Percentiles rank a stretch among this genome's conserved stretches.
These are phyloP conservation scores for Plumapathes pennacea DNA, from an alignment of 92 coral and sea anemone species.

Conservation along the genomic window DNA sequence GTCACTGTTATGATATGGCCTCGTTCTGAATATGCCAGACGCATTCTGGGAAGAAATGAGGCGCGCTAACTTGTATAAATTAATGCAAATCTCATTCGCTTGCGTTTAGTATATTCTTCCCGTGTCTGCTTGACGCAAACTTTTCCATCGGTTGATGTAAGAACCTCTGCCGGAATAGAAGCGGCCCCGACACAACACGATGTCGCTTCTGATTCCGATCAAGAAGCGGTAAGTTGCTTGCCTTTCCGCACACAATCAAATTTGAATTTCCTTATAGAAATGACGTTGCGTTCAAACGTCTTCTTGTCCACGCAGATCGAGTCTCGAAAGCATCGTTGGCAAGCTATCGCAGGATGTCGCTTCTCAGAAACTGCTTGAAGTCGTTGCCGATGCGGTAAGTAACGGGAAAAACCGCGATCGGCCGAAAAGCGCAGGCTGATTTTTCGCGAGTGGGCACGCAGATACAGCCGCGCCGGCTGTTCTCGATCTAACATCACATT, in stretches of 20 bases:
- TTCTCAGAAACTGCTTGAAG: slow-evolving; percentile 13
- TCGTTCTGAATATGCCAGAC: slow-evolving; percentile 29
- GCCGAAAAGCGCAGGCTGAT: slow-evolving; percentile 8
- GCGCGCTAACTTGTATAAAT: slow-evolving; percentile 84
- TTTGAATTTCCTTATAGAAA: slow-evolving; percentile 73
- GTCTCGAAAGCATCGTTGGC: slow-evolving; percentile 64
- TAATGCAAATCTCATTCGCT: slow-evolving; percentile 83
- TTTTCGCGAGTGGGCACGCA: too few species aligned
- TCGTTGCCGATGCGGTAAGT: slow-evolving; percentile 54
- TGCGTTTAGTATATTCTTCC: slow-evolving; percentile 58
- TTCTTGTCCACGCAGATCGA: slow-evolving; percentile 44
- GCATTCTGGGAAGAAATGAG: slow-evolving; percentile 71
- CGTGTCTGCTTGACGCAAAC: slow-evolving; percentile 29
- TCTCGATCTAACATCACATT: not conserved
- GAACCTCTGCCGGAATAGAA: not conserved
- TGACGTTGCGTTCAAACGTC: slow-evolving; percentile 77
- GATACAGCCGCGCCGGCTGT: too few species aligned
- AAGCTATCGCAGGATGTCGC: slow-evolving; percentile 56
- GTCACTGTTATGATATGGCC: too few species aligned
- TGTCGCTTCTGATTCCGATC: slow-evolving; percentile 43
- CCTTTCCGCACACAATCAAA: slow-evolving; percentile 63
- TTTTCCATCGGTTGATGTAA: slow-evolving; percentile 24
- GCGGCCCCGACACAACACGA: not conserved
- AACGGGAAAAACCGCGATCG: not conserved
- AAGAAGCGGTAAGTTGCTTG: slow-evolving; percentile 74